These are phyloP conservation scores for Sarcophaga bullata DNA, from an alignment of 1,140 invertebrate genomes.

Conservation along the genomic window DNA sequence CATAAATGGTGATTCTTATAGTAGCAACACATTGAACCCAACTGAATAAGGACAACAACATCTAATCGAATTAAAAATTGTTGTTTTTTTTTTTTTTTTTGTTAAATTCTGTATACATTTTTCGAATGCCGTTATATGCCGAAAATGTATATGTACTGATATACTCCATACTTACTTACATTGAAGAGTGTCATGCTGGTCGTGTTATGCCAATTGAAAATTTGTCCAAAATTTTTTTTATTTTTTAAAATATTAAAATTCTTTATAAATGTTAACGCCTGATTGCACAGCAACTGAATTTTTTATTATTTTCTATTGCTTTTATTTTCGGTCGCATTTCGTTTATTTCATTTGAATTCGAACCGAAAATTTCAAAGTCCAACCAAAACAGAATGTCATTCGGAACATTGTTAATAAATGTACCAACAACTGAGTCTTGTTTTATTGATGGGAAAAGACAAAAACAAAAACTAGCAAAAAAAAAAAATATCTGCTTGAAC, in stretches of 20 bases:
- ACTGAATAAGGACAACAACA: no score
- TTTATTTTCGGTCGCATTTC: not conserved
- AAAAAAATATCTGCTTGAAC: no score
- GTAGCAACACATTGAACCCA: no score
- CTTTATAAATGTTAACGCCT: constrained; percentile 28
- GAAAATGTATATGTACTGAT: no score
- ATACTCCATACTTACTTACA: no score
- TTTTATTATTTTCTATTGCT: not conserved
- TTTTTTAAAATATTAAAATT: not conserved
- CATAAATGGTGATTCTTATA: no score
- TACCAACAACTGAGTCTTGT: not conserved
- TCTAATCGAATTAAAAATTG: no score
- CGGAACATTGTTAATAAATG: constrained; percentile 32
- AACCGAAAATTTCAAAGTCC: not conserved
- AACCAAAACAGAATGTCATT: constrained; percentile 11
- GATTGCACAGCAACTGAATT: constrained; percentile 22
- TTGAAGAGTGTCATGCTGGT: no score
- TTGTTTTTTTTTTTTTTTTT: no score
- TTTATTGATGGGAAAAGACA: no score
- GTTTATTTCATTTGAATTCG: not conserved
- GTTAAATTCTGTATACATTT: not conserved
- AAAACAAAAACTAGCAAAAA: not conserved
- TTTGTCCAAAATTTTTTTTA: no score
- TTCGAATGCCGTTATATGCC: not conserved
- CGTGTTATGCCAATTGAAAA: no score